A percentile compares a stretch with the other conserved stretches of the same genome.
Conservation (phyloP, 2,113 vertebrate species). For the Amblyopsis rosae region DNA sequence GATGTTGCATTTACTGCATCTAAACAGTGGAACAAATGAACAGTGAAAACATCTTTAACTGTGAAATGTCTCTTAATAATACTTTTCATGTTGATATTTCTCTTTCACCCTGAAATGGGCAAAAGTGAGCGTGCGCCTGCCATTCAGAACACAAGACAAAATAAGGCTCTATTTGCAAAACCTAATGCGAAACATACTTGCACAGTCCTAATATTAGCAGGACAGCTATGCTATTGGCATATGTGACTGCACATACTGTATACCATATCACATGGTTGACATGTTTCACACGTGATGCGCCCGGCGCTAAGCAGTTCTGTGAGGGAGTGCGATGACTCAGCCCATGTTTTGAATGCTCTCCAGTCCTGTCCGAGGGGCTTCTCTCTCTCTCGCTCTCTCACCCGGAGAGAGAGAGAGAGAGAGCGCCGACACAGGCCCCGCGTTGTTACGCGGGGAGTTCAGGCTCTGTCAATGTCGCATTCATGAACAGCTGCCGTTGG, state of each 20-base stretch:
- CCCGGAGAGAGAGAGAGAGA: slow-evolving; percentile 38
- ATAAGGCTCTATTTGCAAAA: too few species aligned
- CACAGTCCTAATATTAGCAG: too few species aligned
- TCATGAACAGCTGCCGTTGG: slow-evolving; percentile 65
- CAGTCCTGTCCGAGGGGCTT: slow-evolving; percentile 31
- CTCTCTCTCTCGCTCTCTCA: slow-evolving; percentile 14
- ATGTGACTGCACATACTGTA: not conserved
- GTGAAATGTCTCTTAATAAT: too few species aligned
- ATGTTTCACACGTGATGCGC: slow-evolving; percentile 22
- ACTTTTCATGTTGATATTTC: too few species aligned
- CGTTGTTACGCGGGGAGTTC: slow-evolving; percentile 42
- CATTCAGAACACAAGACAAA: too few species aligned
- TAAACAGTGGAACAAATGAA: too few species aligned
- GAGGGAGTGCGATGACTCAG: slow-evolving; percentile 21
- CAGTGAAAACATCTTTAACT: too few species aligned
- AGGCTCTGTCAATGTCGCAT: slow-evolving; percentile 53
- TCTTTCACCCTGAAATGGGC: too few species aligned
- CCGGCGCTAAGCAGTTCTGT: slow-evolving; percentile 32
- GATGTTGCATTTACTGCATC: too few species aligned
- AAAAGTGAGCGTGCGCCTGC: too few species aligned
- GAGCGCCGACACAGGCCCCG: slow-evolving; percentile 3
- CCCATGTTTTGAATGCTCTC: slow-evolving; percentile 33
- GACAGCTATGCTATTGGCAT: slow-evolving; percentile 22
- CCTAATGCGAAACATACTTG: too few species aligned
- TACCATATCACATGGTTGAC: slow-evolving; percentile 10